A percentile compares a stretch with the other conserved stretches of the same genome.
These are phyloP conservation scores for Cephus nigrinus DNA, from an alignment of 2,888 invertebrate genomes.

Conservation along the genomic window DNA sequence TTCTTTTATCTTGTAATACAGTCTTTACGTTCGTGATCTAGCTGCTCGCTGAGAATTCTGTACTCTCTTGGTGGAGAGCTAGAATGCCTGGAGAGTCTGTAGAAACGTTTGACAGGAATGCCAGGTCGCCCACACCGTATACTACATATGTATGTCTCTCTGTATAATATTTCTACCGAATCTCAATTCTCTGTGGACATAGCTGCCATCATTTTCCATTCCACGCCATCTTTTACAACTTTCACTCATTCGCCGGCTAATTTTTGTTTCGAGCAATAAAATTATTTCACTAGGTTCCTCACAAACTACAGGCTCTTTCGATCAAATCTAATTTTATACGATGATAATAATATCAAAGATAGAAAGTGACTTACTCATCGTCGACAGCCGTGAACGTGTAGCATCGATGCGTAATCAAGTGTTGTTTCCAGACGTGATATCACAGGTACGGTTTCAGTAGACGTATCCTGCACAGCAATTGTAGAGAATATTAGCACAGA, in stretches of 20 bases:
- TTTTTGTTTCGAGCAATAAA: background rate
- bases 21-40: background rate
- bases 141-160: background rate
- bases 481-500: background rate
- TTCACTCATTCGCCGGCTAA: background rate
- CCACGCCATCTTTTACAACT: background rate
- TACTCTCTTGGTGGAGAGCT: background rate
- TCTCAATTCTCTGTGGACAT: background rate
- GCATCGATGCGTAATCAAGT: background rate
- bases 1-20: background rate
- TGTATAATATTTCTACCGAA: background rate
- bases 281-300: background rate
- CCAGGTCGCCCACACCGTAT: background rate
- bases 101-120: background rate
- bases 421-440: background rate
- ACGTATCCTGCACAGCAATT: background rate
- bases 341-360: background rate
- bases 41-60: background rate
- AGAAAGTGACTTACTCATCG: background rate
- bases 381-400: background rate
- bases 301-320: background rate
- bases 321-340: background rate
- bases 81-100: background rate
- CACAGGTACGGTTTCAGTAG: slow-evolving; percentile 12
- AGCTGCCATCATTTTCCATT: background rate